phyloP scores from a whole-genome alignment of 1,140 invertebrate species.

The Megalopta genalis region DNA sequence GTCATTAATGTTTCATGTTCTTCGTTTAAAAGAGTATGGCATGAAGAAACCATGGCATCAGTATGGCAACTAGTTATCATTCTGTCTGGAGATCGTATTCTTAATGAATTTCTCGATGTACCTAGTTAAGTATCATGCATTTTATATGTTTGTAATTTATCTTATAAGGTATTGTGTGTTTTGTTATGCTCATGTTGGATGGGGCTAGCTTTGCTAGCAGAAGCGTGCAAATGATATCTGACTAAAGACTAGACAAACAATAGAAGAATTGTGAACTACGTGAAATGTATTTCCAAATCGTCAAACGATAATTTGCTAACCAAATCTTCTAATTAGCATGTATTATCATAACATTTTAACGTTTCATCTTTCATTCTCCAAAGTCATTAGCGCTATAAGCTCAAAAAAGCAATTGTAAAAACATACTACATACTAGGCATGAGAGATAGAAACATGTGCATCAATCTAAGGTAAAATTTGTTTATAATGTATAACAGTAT shows the following conservation, averaged over 20 bases:
- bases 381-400: constrained; percentile 68
- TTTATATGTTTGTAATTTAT: constrained; percentile 39
- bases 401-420: constrained; percentile 61
- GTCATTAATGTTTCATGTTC: constrained; percentile 82
- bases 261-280: constrained; percentile 53
- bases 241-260: constrained; percentile 50
- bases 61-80: constrained; percentile 86
- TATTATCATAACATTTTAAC: constrained; percentile 32
- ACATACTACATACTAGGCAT: constrained; percentile 59
- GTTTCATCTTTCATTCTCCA: constrained; percentile 56
- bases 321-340: constrained; percentile 58
- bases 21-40: constrained; percentile 66
- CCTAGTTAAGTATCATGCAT: constrained; percentile 59
- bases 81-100: constrained; percentile 85
- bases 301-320: constrained; percentile 54
- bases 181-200: constrained; percentile 24
- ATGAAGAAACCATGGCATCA: constrained; percentile 74
- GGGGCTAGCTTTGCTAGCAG: constrained; percentile 57
- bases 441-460: constrained; percentile 48
- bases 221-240: constrained; percentile 67
- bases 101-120: constrained; percentile 73
- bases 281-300: constrained; percentile 56
- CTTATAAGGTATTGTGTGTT: constrained; percentile 4
- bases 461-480: constrained; percentile 33
- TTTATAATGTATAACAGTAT: neutral